Conservation (phyloP, 2,888 invertebrate genomes). For the Elysia crispata region DNA sequence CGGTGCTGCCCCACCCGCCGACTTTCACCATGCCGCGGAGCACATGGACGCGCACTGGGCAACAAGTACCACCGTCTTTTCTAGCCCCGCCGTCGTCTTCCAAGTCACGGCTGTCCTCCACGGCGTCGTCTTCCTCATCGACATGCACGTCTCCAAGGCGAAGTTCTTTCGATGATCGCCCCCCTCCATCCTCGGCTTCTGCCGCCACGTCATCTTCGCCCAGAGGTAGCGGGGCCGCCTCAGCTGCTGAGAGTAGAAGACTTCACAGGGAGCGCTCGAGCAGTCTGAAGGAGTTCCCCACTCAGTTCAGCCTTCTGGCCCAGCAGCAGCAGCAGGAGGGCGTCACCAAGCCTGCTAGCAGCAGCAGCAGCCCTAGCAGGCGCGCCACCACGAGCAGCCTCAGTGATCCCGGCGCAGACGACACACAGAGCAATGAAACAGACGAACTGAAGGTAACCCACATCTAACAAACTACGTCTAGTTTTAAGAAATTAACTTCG, state of each 20-base stretch:
- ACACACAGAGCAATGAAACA: conserved; percentile 71
- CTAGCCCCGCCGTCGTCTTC: conserved; percentile 23
- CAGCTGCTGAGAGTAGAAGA: too few species aligned
- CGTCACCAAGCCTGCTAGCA: conserved; percentile 26
- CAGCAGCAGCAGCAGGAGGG: conserved; percentile 46
- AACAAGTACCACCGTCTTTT: conserved; percentile 41
- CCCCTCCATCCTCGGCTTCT: conserved; percentile 35
- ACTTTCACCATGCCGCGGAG: conserved; percentile 60
- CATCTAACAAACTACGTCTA: too few species aligned
- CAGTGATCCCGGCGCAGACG: conserved; percentile 45
- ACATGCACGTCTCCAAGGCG: conserved; percentile 49
- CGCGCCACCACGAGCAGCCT: conserved; percentile 42
- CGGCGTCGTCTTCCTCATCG: conserved; percentile 46
- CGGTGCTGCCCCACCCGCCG: conserved; percentile 58
- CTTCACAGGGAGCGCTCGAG: conserved; percentile 65
- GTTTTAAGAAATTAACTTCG: too few species aligned
- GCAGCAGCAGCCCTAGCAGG: conserved; percentile 50
- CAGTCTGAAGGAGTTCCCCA: conserved; percentile 68
- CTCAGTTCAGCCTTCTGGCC: conserved; percentile 59
- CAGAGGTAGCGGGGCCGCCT: too few species aligned
- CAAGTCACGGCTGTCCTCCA: conserved; percentile 48
- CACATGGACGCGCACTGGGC: conserved; percentile 54
- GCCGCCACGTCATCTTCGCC: too few species aligned
- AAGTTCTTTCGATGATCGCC: conserved; percentile 62
- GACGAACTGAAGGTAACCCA: conserved; percentile 74